Conservation (phyloP, 2,888 invertebrate species). For the Drosophila ustulata region DNA sequence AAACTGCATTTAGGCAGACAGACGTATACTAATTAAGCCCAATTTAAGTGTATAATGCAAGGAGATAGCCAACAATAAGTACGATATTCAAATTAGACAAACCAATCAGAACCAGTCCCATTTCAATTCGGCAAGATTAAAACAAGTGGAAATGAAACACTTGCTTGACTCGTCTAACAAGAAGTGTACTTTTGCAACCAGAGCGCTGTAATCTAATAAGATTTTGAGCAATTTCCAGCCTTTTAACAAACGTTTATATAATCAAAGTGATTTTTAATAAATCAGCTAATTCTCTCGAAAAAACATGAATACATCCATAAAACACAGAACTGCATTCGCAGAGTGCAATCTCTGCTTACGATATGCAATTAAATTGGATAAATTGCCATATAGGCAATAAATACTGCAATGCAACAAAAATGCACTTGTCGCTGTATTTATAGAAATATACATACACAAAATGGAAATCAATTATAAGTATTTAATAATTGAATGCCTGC, state of each 20-base stretch:
- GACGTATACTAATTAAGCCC: too few species aligned
- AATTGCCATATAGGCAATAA: slow-evolving; percentile 1
- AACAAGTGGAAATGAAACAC: neutral
- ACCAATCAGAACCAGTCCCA: too few species aligned
- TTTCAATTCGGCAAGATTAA: too few species aligned
- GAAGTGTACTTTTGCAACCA: neutral
- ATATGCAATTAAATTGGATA: neutral
- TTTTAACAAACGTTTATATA: slow-evolving; percentile 4
- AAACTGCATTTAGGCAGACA: too few species aligned
- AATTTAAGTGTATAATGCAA: too few species aligned
- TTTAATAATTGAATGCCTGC: neutral
- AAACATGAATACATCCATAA: neutral
- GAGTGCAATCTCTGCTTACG: neutral
- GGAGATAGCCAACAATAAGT: too few species aligned
- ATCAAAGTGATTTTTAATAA: neutral
- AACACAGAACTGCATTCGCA: slow-evolving; percentile 4
- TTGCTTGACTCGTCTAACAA: neutral
- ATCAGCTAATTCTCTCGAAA: neutral
- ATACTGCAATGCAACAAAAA: neutral
- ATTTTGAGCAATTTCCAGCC: neutral
- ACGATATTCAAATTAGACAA: too few species aligned
- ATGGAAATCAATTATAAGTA: neutral
- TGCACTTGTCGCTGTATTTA: neutral
- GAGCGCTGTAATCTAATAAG: neutral
- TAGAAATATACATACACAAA: neutral